Percentiles rank a stretch among this genome's conserved stretches.
These are phyloP conservation scores for Pinctada fucata DNA, from an alignment of 2,888 invertebrate species.

Conservation along the genomic window DNA sequence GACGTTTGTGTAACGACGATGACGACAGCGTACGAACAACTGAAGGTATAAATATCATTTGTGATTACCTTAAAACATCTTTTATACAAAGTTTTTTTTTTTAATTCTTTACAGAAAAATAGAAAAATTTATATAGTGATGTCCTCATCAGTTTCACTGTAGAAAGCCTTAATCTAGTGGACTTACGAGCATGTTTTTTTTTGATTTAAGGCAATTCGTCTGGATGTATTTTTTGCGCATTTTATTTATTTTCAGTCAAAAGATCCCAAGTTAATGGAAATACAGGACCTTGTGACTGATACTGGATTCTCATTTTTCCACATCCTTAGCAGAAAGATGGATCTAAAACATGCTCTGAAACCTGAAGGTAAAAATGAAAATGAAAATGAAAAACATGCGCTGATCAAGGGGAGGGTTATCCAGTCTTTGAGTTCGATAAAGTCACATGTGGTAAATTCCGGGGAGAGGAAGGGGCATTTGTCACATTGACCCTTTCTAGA, in stretches of 20 bases:
- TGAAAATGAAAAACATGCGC: background rate
- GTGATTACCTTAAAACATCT: background rate
- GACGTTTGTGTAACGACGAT: conserved; percentile 58
- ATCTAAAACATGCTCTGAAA: conserved; percentile 8
- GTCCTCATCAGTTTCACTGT: too few species aligned
- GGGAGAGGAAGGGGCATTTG: too few species aligned
- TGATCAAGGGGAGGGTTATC: too few species aligned
- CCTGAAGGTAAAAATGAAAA: conserved; percentile 7
- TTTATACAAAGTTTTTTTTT: background rate
- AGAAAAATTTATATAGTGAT: too few species aligned
- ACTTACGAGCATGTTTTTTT: too few species aligned
- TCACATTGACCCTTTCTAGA: too few species aligned
- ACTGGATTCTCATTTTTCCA: conserved; percentile 26
- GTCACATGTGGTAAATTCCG: too few species aligned
- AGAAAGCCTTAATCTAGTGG: too few species aligned
- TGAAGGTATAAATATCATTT: conserved; percentile 41
- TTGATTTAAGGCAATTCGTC: too few species aligned
- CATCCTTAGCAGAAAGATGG: conserved; percentile 22
- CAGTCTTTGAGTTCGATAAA: too few species aligned
- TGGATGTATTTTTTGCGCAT: too few species aligned
- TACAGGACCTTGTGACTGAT: conserved; percentile 13
- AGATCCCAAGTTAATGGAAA: conserved; percentile 8
- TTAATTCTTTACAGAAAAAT: too few species aligned
- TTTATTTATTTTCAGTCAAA: conserved; percentile 14
- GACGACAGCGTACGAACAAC: conserved; percentile 52